These are phyloP conservation scores for Barnardius zonarius DNA, from an alignment of 2,113 vertebrate species.

Conservation along the genomic window DNA sequence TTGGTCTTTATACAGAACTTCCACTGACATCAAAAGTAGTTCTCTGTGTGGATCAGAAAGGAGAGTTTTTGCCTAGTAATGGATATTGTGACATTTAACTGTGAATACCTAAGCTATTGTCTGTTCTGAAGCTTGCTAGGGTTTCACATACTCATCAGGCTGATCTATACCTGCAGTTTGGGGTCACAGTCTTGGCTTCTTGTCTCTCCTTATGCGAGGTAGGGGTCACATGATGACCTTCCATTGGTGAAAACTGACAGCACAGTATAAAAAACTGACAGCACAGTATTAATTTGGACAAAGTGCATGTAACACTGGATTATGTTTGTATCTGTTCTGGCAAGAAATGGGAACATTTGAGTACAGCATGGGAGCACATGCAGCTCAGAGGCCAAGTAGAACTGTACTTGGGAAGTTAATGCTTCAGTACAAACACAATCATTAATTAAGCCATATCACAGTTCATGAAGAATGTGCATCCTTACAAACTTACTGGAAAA, in stretches of 20 bases:
- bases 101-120: constrained; percentile 1
- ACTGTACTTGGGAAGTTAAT: constrained; percentile 14
- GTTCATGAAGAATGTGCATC: constrained; percentile 46
- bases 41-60: not conserved
- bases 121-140: not conserved
- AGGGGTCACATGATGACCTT: not conserved
- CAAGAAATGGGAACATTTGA: not conserved
- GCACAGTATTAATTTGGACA: constrained; percentile 28
- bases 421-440: constrained; percentile 31
- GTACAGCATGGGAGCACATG: not conserved
- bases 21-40: not conserved
- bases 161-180: not conserved
- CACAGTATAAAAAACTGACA: constrained; percentile 27
- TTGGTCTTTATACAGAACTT: not conserved
- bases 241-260: constrained; percentile 13
- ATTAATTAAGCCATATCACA: constrained; percentile 75
- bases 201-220: not conserved
- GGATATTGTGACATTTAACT: not conserved
- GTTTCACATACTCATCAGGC: not conserved
- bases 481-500: constrained; percentile 38
- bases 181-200: not conserved
- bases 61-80: not conserved
- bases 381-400: not conserved
- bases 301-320: not conserved
- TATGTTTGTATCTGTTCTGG: constrained; percentile 28